Evolutionary conservation across 2,888 invertebrate genomes (phyloP).

Genomic region (Eupithecia inturbata): DNA sequence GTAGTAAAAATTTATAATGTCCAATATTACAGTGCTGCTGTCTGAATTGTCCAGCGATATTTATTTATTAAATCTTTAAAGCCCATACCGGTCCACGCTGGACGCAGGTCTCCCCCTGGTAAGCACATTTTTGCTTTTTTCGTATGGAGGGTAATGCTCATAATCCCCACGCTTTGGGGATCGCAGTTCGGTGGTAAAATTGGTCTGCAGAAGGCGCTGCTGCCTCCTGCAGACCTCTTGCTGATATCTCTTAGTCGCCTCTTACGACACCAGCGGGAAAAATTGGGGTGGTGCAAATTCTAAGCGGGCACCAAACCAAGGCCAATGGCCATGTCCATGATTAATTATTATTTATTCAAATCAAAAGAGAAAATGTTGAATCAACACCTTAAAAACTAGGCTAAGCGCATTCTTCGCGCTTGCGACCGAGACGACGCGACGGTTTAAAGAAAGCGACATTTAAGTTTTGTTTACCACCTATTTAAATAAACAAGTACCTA

Average conservation of each 20-base stretch:
- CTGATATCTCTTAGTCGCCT: no score
- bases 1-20: no score
- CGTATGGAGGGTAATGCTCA: neutral
- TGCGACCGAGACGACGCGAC: neutral
- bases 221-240: no score
- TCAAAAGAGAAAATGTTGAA: neutral
- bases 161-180: no score
- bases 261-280: no score
- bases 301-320: neutral
- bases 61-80: no score
- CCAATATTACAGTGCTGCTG: neutral
- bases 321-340: neutral
- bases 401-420: neutral
- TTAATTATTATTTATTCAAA: conserved; percentile 9
- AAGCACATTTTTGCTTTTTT: neutral
- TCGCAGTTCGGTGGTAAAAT: no score
- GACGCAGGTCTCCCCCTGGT: neutral
- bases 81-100: no score
- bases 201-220: no score
- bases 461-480: neutral
- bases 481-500: neutral
- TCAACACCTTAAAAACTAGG: neutral
- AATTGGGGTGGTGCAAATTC: neutral
- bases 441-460: neutral
- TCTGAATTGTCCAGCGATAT: neutral